Base-by-base conservation (phyloP, 2,888 invertebrate species). In the Tenthredo mesomela region DNA sequence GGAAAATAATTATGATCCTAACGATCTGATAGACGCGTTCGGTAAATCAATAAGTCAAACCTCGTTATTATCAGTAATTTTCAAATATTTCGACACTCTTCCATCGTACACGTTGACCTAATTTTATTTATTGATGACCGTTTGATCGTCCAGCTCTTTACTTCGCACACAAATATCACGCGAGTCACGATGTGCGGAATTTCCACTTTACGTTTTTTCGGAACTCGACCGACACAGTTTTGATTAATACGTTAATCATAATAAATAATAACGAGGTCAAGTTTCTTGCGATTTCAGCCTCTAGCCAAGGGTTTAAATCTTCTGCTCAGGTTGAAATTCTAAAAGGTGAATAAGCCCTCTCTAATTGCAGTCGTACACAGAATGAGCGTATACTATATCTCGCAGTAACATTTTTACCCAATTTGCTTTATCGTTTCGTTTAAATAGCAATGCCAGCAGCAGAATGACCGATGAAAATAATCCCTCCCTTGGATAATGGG, bases 1-100 rank as follows among this genome's bases (percentile, higher is more conserved):
- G n/a, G 43, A 54, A 54, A 54, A n/a, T 54, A 73, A 33, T 73
- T 12, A 12, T 25, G 73, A 73, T 73, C 47, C 25, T 75, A 75
- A 75, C 47, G 75, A 75, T 25, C 75, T 25, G 75, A 75, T 33
- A 40, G 21, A 15, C 25, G 6, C 43, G 25, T 21, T 10, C 37
- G 25, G 25, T 75, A n/a, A 37, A 75, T 75, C 75, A 18, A 75
- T 75, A n/a, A 21, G 75, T 75, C 9, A 9, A 6, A 43, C 47
- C 25, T 21, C 33, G 33, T 29, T 54, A 40, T 29, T 15, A n/a
- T 47, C 10, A 12, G 25, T 47, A 21, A 47, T 75, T 75, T 47
- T 6, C 43, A 75, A 15, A 47, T 75, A 10, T 43, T 47, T 37
- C 15, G 75, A 75, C 75, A 40, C n/a, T n/a, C n/a, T 33, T 0